Percentiles rank a stretch among this genome's conserved stretches.
Conservation (phyloP, 2,113 vertebrate genomes). For the Antechinus flavipes region DNA sequence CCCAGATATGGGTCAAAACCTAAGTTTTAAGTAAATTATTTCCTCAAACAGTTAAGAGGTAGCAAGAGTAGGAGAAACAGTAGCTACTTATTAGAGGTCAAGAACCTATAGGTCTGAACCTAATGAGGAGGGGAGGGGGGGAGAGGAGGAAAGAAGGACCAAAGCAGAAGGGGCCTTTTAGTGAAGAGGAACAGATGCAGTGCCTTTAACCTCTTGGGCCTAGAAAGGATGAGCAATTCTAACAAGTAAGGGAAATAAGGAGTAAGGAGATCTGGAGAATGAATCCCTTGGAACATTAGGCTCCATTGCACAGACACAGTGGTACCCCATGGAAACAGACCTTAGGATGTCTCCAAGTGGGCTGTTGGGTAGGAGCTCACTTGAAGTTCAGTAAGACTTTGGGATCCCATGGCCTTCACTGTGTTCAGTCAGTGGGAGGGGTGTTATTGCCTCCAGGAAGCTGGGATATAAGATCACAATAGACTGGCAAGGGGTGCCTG, state of each 20-base stretch:
- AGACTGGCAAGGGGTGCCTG: too few relatives aligned
- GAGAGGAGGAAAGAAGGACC: too few relatives aligned
- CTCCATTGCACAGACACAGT: too few relatives aligned
- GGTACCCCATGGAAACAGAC: background rate
- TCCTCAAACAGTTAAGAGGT: background rate
- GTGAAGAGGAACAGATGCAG: background rate
- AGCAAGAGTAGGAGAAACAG: background rate
- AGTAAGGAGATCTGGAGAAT: background rate
- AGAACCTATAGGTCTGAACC: background rate
- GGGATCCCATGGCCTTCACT: background rate
- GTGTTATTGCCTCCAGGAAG: too few relatives aligned
- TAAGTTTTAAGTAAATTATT: background rate
- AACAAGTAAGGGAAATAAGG: background rate
- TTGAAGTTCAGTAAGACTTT: background rate
- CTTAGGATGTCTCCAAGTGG: background rate
- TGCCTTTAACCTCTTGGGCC: background rate
- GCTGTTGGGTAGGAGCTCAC: background rate
- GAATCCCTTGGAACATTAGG: background rate
- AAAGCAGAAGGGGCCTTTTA: background rate
- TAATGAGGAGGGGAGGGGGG: background rate
- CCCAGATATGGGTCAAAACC: background rate
- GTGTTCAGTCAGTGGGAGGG: background rate
- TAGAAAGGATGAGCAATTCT: background rate
- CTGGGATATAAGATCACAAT: too few relatives aligned
- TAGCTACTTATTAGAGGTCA: background rate